Base-by-base conservation (phyloP, 2,113 vertebrate species). In the Aegithalos caudatus region DNA sequence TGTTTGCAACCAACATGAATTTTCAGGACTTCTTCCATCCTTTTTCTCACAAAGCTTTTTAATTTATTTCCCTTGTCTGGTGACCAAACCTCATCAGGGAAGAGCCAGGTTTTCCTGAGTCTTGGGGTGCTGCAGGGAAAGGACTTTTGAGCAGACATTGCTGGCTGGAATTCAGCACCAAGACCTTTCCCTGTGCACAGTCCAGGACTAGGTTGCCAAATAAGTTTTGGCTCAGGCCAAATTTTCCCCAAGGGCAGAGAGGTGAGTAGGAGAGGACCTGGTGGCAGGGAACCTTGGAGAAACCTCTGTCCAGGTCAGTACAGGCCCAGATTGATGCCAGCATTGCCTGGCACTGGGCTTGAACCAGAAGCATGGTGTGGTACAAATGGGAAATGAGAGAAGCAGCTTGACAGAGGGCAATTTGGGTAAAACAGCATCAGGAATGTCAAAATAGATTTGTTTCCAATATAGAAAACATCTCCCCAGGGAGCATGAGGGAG, bases 401-500 rank as follows among this genome's bases (percentile, higher is more conserved):
- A 24, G 25, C 2, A 1, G 31, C 61, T 60, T 50, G 20, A 82
- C 37, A 67, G 60, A 79, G 88, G 61, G 72, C 56, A 94, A 38
- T 90, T 91, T 85, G 79, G 87, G 71, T 82, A 74, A 83, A 94
- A 79, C 20, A 54, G 14, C 61, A 58, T 61, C 37, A 61, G 69
- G 71, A 94, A 12, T 35, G 81, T 95, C 94, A 94, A 81, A 94
- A 69, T 50, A 57, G 45, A 90, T 94, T 92, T 94, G 78, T 91
- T 94, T 93, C 67, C 88, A 81, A 23, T 72, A 66, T 20, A 67
- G 88, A 93, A 95, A 88, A 86, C 70, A 82, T 71, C 64, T 95
- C 92, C 48, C 27, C 25, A 56, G 76, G 95, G 93, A 94, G 42
- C 53, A 29, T 6, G 23, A 54, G 66, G 76, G 76, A 74, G 54